Base-by-base conservation (phyloP, 2,113 vertebrate species). In the Pedionomus torquatus region DNA sequence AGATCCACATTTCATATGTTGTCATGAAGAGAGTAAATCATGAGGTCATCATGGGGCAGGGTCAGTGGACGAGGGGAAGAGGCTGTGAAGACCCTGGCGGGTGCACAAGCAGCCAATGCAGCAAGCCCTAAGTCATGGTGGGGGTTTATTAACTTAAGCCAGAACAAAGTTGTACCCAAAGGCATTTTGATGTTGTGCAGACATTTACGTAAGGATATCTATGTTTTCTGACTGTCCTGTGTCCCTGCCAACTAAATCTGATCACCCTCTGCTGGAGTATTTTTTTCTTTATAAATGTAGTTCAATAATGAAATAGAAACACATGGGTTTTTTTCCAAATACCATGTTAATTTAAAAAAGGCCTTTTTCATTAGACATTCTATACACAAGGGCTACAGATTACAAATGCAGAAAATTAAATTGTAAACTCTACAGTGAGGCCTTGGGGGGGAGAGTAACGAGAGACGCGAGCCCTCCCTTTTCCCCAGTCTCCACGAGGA, bases 301-400 rank as follows among this genome's bases (percentile, higher is more conserved):
- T 91, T 97, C 26, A 21, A 91, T 89, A 91, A 96, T 79, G 98
- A 97, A 98, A 48, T 51, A 97, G 96, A 98, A 98, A 96, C 98
- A 98, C 96, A 97, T 98, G 98, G 82, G 15, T 18, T 72, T 94
- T 78, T 65, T 76, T 77, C 96, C 90, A 93, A 95, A 98, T 98
- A 97, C 97, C 97, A 95, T 9, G 95, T 93, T 98, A 98, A 98
- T 98, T 98, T 90, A 83, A 97, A 98, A 96, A 98, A 98, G 97
- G 75, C 97, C 89, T 55, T 97, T 98, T 96, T 97, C 98, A 92
- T 97, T 97, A 97, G 90, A 49, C 77, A 18, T 94, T 97, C 91
- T 58, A 68, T 95, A 96, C 96, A 97, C 97, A 97, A 97, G 93
- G 81, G 91, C 96, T 97, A 69, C 91, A 80, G 97, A 97, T 96